These are phyloP conservation scores for Vanessa tameamea DNA, from an alignment of 1,140 invertebrate genomes.

Conservation along the genomic window DNA sequence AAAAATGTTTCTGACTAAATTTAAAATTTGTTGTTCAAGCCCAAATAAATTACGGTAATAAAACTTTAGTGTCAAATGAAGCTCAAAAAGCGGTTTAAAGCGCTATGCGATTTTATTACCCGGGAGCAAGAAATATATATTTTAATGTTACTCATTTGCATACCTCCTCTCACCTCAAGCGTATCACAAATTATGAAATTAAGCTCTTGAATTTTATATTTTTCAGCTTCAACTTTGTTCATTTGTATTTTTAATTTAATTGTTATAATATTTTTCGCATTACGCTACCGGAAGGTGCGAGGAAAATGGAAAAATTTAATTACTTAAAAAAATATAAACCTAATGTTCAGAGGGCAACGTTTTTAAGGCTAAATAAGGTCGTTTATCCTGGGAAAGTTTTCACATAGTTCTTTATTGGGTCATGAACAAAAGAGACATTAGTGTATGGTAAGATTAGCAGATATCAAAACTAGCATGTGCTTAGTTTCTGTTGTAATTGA, in stretches of 20 bases:
- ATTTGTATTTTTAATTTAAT: not conserved
- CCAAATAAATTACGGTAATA: not conserved
- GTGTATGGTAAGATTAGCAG: too few relatives aligned
- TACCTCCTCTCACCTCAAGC: not conserved
- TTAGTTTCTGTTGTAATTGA: too few relatives aligned
- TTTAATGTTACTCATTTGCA: constrained; percentile 8
- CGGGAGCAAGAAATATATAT: not conserved
- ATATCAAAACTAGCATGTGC: too few relatives aligned
- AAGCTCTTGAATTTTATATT: not conserved
- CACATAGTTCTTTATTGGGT: too few relatives aligned
- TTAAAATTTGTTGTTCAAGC: not conserved
- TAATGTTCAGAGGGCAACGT: too few relatives aligned
- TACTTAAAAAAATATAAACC: too few relatives aligned
- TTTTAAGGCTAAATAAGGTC: too few relatives aligned
- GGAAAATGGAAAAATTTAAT: too few relatives aligned
- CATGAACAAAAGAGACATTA: too few relatives aligned
- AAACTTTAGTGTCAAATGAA: constrained; percentile 9
- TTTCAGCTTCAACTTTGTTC: not conserved
- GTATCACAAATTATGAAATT: constrained; percentile 11
- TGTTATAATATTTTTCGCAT: not conserved
- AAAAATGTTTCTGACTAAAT: not conserved
- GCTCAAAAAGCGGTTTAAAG: not conserved
- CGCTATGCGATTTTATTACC: constrained; percentile 3
- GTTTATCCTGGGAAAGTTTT: too few relatives aligned
- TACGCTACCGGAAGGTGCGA: too few relatives aligned